Conservation (phyloP, 2,888 invertebrate species). For the Xestia ashworthii region DNA sequence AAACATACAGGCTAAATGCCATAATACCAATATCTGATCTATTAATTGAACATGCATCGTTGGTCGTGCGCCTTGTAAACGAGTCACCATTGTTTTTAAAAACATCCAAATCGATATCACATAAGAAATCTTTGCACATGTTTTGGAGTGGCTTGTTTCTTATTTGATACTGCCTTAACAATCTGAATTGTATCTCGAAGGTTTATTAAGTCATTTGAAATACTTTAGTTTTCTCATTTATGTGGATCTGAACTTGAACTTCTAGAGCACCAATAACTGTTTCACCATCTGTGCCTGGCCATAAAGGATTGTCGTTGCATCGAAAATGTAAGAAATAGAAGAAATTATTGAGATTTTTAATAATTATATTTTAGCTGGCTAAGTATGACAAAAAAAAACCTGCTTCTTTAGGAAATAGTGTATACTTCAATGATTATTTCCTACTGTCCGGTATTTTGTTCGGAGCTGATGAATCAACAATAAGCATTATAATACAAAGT, state of each 20-base stretch:
- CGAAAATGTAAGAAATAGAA: constrained; percentile 29
- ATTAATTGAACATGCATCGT: constrained; percentile 34
- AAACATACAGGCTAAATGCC: constrained; percentile 32
- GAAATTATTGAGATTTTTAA: constrained; percentile 1
- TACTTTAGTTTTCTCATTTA: constrained; percentile 25
- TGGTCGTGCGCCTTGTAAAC: constrained; percentile 33
- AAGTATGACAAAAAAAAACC: not conserved
- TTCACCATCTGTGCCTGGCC: constrained; percentile 17
- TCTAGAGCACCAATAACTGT: constrained; percentile 13
- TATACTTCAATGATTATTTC: constrained; percentile 14
- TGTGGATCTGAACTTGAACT: constrained; percentile 1
- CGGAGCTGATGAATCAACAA: constrained; percentile 14
- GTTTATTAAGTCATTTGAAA: constrained; percentile 11
- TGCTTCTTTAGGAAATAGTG: not conserved
- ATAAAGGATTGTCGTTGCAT: constrained; percentile 10
- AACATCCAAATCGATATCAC: constrained; percentile 42
- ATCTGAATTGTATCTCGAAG: constrained; percentile 11
- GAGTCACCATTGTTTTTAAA: constrained; percentile 49
- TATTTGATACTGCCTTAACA: constrained; percentile 9
- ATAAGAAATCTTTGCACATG: constrained; percentile 40
- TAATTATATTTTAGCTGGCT: constrained; percentile 11
- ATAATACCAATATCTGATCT: constrained; percentile 43
- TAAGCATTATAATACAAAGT: constrained; percentile 5
- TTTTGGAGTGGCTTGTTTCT: constrained; percentile 13
- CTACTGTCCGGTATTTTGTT: not conserved